Base-by-base conservation (phyloP, 2,888 invertebrate species). In the Acronicta psi region DNA sequence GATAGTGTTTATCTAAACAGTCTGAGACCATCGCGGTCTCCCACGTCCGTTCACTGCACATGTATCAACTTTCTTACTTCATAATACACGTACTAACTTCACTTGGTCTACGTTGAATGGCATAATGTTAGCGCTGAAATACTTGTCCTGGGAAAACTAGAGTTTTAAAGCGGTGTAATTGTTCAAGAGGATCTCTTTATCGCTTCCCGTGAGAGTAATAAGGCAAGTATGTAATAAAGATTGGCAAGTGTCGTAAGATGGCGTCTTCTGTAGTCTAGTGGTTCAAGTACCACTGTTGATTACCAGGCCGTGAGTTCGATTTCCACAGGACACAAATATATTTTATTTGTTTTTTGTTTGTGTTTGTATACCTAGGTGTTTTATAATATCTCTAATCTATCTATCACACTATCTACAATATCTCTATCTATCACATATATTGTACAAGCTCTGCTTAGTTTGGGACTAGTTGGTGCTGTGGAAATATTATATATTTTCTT, bases 21-120 rank as follows among this genome's bases (percentile, higher is more conserved):
- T 57, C 13, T 64, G 38, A 55, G 51, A 14, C 56, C n/a, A n/a
- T n/a, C 16, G 37, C 54, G 60, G 52, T 60, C 51, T 43, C 31
- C 29, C 47, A 52, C 57, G 53, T 64, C 51, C 63, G 44, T 61
- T 59, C 44, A 38, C 55, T 58, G 61, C 57, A 58, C 55, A 61
- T 50, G 54, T 58, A 61, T 69, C 49, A 65, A 65, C 65, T 73
- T 73, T 69, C 64, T 52, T 52, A 49, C 56, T 60, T 65, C 60
- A 69, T 73, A 71, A 73, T 49, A 69, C 60, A 54, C 40, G 64
- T 49, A 60, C 59, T 47, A 40, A 68, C 64, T 70, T 54, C 25
- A 57, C 64, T 57, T 52, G 57, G 38, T 43, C 41, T 50, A 51
- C 42, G 46, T 42, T 59, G 63, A 72, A 59, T 59, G 47, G 50